Base-by-base conservation (phyloP, 2,888 invertebrate genomes). In the Spisula subtruncata region DNA sequence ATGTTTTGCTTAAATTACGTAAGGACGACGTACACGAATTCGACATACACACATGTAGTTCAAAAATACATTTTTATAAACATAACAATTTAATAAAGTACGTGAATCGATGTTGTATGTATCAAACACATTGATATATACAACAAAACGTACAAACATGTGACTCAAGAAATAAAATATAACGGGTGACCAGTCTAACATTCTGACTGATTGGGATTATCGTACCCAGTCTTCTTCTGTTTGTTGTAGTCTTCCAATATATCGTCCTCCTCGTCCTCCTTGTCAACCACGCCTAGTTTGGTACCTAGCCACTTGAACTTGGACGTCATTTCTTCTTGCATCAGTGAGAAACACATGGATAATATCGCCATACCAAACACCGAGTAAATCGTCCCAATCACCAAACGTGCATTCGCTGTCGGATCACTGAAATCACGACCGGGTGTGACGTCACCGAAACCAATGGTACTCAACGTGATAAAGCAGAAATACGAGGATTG, bases 291-390 rank as follows among this genome's bases (percentile, higher is more conserved):
- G 41, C 96, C 96, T 18, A 97, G 85, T 92, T 96, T 96, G 90
- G 95, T 93, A 14, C 96, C 96, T 85, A 97, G 91, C 96, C 96
- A 97, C 79, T 94, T 93, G 88, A 96, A 96, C 90, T 97, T 97
- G 41, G 96, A 95, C n/a, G 96, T 94, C 86, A 97, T 96, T 91
- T 97, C 96, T 82, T 97, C 97, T 90, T 97, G 97, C 94, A 97
- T 97, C 51, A 97, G 95, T 6, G 96, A 94, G 93, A 97, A 96
- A 88, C 97, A 97, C 97, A 97, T 97, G 48, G 97, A 96, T 87
- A 97, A 91, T 87, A 97, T 96, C n/a, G 97, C 97, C 96, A 97
- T 96, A 12, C 97, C 97, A 89, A 97, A 96, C 35, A 96, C 91
- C 79, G 96, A 95, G 93, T 97, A 97, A 79, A 96, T 88, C 16